Percentiles rank a stretch among this genome's conserved stretches.
Conservation (phyloP, 2,797 vertebrate species). For the Urosaurus nigricauda region DNA sequence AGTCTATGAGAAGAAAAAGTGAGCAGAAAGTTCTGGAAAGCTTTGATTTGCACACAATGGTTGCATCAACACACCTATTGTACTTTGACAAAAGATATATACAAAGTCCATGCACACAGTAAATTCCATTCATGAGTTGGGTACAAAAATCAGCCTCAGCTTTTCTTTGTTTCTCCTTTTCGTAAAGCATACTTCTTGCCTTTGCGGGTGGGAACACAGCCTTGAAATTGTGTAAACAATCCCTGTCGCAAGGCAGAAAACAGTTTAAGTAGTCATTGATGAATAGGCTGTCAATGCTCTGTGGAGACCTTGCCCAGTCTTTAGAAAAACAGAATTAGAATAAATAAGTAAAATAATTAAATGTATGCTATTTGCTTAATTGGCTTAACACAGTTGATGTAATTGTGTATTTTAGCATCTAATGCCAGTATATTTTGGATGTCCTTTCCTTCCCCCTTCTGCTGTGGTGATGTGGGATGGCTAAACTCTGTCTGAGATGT, state of each 20-base stretch:
- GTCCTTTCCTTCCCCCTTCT: no score
- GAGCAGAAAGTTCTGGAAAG: conserved; percentile 58
- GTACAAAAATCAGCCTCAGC: no score
- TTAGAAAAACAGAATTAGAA: not conserved
- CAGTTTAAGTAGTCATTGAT: not conserved
- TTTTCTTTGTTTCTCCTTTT: not conserved
- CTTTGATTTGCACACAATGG: conserved; percentile 55
- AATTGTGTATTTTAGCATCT: no score
- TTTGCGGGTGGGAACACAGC: not conserved
- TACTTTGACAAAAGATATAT: conserved; percentile 48
- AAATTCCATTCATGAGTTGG: not conserved
- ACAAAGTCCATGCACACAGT: not conserved
- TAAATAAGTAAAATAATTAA: not conserved
- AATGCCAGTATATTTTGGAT: no score
- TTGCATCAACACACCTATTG: conserved; percentile 44
- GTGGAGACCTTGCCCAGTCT: not conserved
- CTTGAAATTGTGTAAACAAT: not conserved
- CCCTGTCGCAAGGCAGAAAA: not conserved
- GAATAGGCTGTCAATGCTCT: not conserved
- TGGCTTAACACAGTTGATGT: not conserved
- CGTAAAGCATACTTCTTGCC: not conserved
- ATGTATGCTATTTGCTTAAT: not conserved
- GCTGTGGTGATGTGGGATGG: no score
- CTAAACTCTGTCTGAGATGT: no score
- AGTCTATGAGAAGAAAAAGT: conserved; percentile 66